These are phyloP conservation scores for Rhamnusium bicolor DNA, from an alignment of 2,888 invertebrate species.

Conservation along the genomic window DNA sequence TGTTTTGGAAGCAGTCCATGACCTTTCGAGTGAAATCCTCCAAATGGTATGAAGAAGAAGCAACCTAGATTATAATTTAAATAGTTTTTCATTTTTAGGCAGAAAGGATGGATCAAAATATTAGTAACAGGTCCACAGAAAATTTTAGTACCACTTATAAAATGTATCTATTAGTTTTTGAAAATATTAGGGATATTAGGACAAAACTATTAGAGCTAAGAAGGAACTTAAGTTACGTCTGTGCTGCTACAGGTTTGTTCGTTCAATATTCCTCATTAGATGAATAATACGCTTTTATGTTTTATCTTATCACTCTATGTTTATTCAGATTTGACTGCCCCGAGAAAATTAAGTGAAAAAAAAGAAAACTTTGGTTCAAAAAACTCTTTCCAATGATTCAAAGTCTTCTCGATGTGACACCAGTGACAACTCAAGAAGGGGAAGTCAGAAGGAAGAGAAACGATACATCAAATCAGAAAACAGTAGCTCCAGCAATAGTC, in stretches of 20 bases:
- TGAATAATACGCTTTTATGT: no score
- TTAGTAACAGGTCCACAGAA: conserved; percentile 42
- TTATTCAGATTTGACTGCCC: conserved; percentile 62
- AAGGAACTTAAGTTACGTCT: conserved; percentile 68
- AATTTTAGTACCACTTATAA: conserved; percentile 24
- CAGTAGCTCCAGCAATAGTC: conserved; percentile 49
- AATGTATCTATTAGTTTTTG: conserved; percentile 41
- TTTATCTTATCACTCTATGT: neutral
- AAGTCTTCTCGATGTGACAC: conserved; percentile 50
- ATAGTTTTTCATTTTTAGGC: conserved; percentile 51
- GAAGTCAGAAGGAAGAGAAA: conserved; percentile 44
- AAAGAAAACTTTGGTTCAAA: conserved; percentile 57
- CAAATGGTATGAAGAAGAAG: conserved; percentile 62
- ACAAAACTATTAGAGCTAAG: conserved; percentile 69
- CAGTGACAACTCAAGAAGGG: conserved; percentile 47
- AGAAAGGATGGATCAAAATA: conserved; percentile 49
- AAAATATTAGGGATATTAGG: conserved; percentile 56
- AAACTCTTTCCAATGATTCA: conserved; percentile 55
- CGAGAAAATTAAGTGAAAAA: conserved; percentile 59
- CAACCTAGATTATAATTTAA: neutral
- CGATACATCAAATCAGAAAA: conserved; percentile 56
- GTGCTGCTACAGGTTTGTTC: conserved; percentile 66
- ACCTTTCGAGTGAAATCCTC: conserved; percentile 68
- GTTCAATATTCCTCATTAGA: no score
- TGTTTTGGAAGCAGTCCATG: conserved; percentile 66